Conservation (phyloP, 2,113 vertebrate genomes). For the Apodemus sylvaticus region DNA sequence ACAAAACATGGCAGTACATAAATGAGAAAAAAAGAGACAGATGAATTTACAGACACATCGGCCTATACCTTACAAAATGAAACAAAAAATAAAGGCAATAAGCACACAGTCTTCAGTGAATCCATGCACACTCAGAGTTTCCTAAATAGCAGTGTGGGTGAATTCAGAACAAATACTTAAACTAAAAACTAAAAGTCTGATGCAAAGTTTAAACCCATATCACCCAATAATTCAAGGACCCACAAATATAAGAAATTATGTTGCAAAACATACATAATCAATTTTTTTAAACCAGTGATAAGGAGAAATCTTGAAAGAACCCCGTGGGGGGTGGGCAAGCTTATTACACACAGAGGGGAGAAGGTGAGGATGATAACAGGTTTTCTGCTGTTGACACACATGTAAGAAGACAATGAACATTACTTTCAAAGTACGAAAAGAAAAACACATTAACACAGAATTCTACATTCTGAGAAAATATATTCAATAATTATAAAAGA, state of each 20-base stretch:
- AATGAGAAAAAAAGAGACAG: neutral
- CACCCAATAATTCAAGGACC: neutral
- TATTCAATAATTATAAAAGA: conserved; percentile 44
- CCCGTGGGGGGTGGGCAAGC: neutral
- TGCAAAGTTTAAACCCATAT: neutral
- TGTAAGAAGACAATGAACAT: neutral
- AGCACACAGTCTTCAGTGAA: neutral
- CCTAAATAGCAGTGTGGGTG: neutral
- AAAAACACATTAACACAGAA: neutral
- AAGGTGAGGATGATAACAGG: neutral
- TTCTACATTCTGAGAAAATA: neutral
- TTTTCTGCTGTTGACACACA: neutral
- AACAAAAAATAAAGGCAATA: neutral
- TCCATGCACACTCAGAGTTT: neutral
- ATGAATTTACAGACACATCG: neutral
- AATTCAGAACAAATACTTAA: neutral
- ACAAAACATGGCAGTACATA: neutral
- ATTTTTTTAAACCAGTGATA: neutral
- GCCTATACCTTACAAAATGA: neutral
- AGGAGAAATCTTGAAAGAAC: neutral
- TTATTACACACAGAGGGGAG: neutral
- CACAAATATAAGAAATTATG: neutral
- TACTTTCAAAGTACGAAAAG: neutral
- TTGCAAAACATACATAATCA: neutral
- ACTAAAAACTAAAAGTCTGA: neutral